Evolutionary conservation across 2,113 vertebrate genomes (phyloP).

Genomic region (cattle (Bos taurus)): ARS-UCD2.0 NC_037334.1:46976501-46977000

Average conservation of each 20-base stretch:
- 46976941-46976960: constrained; percentile 95
- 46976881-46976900: constrained; percentile 93
- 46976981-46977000: constrained; percentile 99
- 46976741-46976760: constrained; percentile 78
- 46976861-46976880: constrained; percentile 94
- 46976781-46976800: constrained; percentile 76
- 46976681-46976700: not conserved
- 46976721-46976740: constrained; percentile 14
- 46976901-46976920: constrained; percentile 89
- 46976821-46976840: constrained; percentile 66
- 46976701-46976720: not conserved
- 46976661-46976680: not conserved
- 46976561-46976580: constrained; percentile 74
- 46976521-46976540: constrained; percentile 69
- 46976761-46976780: constrained; percentile 81
- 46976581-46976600: constrained; percentile 75
- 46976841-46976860: constrained; percentile 85
- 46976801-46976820: constrained; percentile 91
- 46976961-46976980: constrained; percentile 92
- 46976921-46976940: constrained; percentile 91
- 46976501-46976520: constrained; percentile 20
- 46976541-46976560: constrained; percentile 78
- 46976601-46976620: constrained; percentile 72
- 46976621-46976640: constrained; percentile 29
- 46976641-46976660: not conserved